phyloP scores from a whole-genome alignment of 2,113 vertebrate species.

The Dissostichus mawsoni region DNA sequence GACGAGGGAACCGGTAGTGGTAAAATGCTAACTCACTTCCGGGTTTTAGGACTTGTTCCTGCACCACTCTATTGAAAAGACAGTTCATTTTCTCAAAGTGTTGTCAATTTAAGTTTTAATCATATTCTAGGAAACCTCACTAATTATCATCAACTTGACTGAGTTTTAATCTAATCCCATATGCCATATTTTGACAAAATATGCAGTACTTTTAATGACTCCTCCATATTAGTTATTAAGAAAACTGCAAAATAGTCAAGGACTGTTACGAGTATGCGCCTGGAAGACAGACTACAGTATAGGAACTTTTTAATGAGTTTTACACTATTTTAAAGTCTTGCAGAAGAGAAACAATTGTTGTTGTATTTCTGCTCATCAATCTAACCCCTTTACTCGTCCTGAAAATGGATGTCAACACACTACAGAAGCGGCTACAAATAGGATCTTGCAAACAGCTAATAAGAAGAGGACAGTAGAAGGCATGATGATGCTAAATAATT shows the following conservation, averaged over 20 bases:
- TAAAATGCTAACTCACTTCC: too few relatives aligned
- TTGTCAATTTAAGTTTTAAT: constrained; percentile 10
- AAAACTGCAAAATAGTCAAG: not conserved
- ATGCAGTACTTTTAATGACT: constrained; percentile 1
- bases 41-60: too few relatives aligned
- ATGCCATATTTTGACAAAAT: constrained; percentile 26
- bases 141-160: constrained; percentile 42
- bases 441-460: constrained; percentile 4
- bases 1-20: too few relatives aligned
- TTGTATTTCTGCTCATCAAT: not conserved
- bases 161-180: constrained; percentile 47
- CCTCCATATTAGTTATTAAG: not conserved
- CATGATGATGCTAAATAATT: not conserved
- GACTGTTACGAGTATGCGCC: not conserved
- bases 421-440: not conserved
- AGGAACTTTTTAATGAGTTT: not conserved
- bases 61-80: not conserved
- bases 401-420: not conserved
- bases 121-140: not conserved
- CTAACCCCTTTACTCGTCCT: constrained; percentile 2
- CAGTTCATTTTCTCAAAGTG: not conserved
- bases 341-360: not conserved
- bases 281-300: not conserved
- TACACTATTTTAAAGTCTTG: not conserved
- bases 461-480: not conserved